A percentile compares a stretch with the other conserved stretches of the same genome.
Evolutionary conservation across 2,797 vertebrate genomes (phyloP).

Genomic region (Triplophysa bombifrons): DNA sequence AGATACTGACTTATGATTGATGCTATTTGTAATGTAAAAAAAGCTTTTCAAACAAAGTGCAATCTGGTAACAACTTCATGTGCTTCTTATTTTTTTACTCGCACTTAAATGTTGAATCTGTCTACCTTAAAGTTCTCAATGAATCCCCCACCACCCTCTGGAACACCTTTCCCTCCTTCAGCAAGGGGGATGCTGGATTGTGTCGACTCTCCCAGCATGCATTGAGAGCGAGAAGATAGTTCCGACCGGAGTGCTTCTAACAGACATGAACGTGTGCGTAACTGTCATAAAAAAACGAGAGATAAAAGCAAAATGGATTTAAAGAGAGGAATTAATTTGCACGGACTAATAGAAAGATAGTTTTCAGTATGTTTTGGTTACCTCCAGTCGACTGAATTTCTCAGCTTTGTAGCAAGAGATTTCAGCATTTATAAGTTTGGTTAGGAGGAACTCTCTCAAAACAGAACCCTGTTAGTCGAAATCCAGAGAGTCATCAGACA

Average conservation of each 20-base stretch:
- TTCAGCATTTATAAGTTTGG: conserved; percentile 82
- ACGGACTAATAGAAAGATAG: no score
- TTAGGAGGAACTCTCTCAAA: conserved; percentile 78
- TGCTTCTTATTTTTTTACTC: background rate
- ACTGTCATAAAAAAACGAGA: conserved; percentile 60
- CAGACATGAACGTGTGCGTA: conserved; percentile 78
- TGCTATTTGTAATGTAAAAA: conserved; percentile 8
- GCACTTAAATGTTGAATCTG: background rate
- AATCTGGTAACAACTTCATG: background rate
- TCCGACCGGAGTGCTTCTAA: conserved; percentile 76
- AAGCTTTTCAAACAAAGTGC: background rate
- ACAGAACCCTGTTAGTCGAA: conserved; percentile 63
- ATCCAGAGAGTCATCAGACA: conserved; percentile 11
- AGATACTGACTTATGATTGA: background rate
- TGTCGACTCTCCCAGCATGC: conserved; percentile 75
- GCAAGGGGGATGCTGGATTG: conserved; percentile 56
- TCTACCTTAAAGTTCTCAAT: conserved; percentile 81
- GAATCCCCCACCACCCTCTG: conserved; percentile 78
- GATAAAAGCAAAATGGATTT: background rate
- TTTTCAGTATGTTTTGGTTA: conserved; percentile 19
- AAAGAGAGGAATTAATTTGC: no score
- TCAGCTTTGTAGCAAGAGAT: conserved; percentile 80
- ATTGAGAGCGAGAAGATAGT: conserved; percentile 74
- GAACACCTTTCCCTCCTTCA: conserved; percentile 63
- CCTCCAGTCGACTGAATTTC: conserved; percentile 70